Evolutionary conservation across 2,113 vertebrate species (phyloP).

Genomic region (Turdus rufiventris): DNA sequence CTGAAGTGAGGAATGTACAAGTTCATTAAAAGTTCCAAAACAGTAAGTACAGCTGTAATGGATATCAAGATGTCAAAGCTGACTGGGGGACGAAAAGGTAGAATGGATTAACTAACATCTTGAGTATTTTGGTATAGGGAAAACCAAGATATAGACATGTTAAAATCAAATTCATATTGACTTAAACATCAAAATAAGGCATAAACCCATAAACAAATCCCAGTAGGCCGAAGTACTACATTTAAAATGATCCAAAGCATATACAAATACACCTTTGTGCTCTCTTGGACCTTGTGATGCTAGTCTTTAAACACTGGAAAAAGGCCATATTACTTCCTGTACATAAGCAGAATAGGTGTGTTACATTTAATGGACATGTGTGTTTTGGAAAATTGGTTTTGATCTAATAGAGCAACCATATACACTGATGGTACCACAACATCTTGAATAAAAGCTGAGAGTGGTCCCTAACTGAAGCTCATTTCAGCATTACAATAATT

Average conservation of each 20-base stretch:
- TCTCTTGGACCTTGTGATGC: neutral
- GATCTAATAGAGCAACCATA: neutral
- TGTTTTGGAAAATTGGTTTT: neutral
- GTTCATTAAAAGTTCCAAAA: neutral
- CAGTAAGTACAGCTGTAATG: neutral
- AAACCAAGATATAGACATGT: neutral
- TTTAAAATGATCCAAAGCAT: neutral
- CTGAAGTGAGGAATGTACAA: slow-evolving; percentile 66
- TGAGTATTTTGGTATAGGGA: neutral
- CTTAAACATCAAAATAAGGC: neutral
- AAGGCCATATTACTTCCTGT: neutral
- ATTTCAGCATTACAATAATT: neutral
- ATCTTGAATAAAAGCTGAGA: neutral
- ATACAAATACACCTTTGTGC: neutral
- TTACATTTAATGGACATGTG: neutral
- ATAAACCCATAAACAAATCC: neutral
- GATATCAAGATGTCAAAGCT: neutral
- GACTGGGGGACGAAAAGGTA: neutral
- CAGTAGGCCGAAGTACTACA: neutral
- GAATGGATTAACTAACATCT: neutral
- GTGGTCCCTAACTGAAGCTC: neutral
- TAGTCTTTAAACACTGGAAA: neutral
- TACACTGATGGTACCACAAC: neutral
- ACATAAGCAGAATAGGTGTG: neutral
- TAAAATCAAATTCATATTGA: neutral